Evolutionary conservation across 2,888 invertebrate species (phyloP).

Genomic region (Molanna angustata): DNA sequence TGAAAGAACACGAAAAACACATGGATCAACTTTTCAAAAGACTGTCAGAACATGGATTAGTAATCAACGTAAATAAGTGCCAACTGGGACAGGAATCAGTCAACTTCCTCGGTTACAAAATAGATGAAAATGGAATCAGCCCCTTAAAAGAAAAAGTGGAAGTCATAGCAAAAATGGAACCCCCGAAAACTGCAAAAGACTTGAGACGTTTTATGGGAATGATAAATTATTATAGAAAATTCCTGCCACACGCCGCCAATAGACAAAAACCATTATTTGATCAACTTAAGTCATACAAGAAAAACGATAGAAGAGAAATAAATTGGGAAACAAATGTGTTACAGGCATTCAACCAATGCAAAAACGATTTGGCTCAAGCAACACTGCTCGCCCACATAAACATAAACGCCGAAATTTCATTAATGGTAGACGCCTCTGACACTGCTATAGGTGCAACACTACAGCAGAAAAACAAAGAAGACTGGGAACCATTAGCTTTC

Average conservation of each 20-base stretch:
- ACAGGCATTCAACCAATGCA: constrained; percentile 35
- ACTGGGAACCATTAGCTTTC: constrained; percentile 40
- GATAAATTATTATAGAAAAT: constrained; percentile 20
- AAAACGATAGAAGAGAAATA: constrained; percentile 32
- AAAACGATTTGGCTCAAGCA: constrained; percentile 35
- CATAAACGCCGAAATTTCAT: constrained; percentile 34
- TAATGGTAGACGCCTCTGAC: constrained; percentile 41
- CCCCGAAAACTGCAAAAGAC: constrained; percentile 27
- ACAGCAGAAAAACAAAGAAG: constrained; percentile 36
- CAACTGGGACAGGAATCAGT: constrained; percentile 18
- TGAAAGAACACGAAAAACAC: constrained; percentile 33
- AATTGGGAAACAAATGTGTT: constrained; percentile 28
- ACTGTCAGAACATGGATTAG: constrained; percentile 33
- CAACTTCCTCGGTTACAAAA: constrained; percentile 19
- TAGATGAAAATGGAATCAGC: constrained; percentile 10
- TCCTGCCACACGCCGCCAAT: constrained; percentile 18
- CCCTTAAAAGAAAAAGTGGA: constrained; percentile 26
- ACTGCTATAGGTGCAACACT: constrained; percentile 40
- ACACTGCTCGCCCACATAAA: constrained; percentile 39
- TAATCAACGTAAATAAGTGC: constrained; percentile 34
- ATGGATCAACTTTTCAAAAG: constrained; percentile 32
- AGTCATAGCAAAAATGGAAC: constrained; percentile 25
- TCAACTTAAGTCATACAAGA: constrained; percentile 30
- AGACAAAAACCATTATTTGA: constrained; percentile 19
- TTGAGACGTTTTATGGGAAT: constrained; percentile 30